Base-by-base conservation (phyloP, 2,888 invertebrate genomes). In the Coecobrya sp. region DNA sequence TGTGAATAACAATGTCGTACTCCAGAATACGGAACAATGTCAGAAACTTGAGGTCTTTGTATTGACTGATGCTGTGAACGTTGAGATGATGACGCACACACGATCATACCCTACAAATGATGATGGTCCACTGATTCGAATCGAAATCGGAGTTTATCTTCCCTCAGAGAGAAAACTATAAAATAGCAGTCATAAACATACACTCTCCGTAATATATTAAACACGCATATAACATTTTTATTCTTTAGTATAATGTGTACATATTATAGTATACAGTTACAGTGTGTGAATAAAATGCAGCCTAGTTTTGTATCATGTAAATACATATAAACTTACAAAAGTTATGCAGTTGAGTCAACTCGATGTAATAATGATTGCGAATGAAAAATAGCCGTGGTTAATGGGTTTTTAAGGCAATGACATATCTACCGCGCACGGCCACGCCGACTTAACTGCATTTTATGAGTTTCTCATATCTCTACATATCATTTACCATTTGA, bases 381-480 rank as follows among this genome's bases (percentile, higher is more conserved):
- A 89, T 89, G 89, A 89, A 89, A 89, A 89, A 89, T 89, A 59
- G 85, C 45, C 62, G 73, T 89, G 70, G 89, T 73, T 89, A 89
- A 89, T 89, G 89, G 73, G 59, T 85, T 89, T 84, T 89, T 89
- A 89, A 89, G 89, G 89, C 84, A 89, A 85, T 84, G 89, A 89
- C 89, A 89, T 73, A 70, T 70, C 84, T 81, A 49, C 55, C 27
- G 84, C 89, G 85, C 76, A 76, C 89, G 89, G 30, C 45, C 84
- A 73, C 85, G 55, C 73, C 49, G 30, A 73, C 89, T 85, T 73
- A 62, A 73, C 89, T 89, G 84, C 76, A 73, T 85, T 89, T 89
- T 89, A 89, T 89, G 89, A 89, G 89, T 85, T 89, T 84, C 82
- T 89, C 89, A 85, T 84, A 68, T 85, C 85, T 85, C 49, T 45